Conservation (phyloP, 2,797 vertebrate species). For the Pipistrellus pipistrellus region DNA sequence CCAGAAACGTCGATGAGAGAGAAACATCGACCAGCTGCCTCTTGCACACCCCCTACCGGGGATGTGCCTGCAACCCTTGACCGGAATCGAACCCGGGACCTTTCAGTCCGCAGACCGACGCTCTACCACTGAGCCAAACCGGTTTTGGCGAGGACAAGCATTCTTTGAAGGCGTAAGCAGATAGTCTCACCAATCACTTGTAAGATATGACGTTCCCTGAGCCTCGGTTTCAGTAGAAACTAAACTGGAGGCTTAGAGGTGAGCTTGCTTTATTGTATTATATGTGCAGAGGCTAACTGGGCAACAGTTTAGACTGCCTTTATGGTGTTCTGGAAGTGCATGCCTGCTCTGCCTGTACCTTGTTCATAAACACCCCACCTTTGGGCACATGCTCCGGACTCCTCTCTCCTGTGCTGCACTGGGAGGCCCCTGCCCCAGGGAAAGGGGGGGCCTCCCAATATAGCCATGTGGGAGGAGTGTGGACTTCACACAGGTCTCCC, state of each 20-base stretch:
- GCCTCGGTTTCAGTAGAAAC: background rate
- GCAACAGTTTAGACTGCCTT: background rate
- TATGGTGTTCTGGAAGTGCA: background rate
- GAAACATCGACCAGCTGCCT: too few relatives aligned
- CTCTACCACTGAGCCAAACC: too few relatives aligned
- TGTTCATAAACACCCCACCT: background rate
- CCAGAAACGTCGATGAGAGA: too few relatives aligned
- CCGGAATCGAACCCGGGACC: too few relatives aligned
- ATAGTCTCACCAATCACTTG: background rate
- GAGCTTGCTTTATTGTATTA: background rate
- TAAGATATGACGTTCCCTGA: background rate
- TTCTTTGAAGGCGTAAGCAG: background rate
- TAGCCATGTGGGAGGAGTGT: too few relatives aligned
- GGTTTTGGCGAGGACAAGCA: background rate
- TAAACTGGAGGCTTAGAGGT: background rate
- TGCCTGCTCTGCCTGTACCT: background rate
- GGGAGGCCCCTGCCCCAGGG: background rate
- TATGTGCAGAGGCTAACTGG: rapidly evolving
- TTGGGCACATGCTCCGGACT: rapidly evolving
- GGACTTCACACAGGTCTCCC: background rate
- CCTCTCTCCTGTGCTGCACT: background rate
- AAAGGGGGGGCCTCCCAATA: background rate
- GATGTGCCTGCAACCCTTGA: too few relatives aligned
- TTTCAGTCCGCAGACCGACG: too few relatives aligned
- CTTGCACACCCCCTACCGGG: too few relatives aligned